Conservation (phyloP, 1,140 invertebrate genomes). For the Planococcus citri region DNA sequence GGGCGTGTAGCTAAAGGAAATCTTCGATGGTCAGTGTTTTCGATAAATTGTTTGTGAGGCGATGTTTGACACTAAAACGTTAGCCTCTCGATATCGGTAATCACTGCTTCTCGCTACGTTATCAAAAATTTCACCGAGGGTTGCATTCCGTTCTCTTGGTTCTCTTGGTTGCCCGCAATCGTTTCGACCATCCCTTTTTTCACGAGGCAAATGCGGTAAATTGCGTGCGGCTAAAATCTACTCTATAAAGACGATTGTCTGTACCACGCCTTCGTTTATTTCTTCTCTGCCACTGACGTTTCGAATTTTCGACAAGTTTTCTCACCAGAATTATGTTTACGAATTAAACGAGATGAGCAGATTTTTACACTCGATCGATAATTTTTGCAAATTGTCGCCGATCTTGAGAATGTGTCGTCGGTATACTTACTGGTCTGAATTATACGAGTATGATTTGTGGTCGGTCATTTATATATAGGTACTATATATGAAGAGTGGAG, state of each 20-base stretch:
- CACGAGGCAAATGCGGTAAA: neutral
- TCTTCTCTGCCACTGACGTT: neutral
- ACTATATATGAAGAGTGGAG: too few species aligned
- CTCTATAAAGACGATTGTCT: neutral
- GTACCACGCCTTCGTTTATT: constrained; percentile 1
- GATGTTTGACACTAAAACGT: neutral
- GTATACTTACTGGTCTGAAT: too few species aligned
- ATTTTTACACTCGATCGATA: neutral
- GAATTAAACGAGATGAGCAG: neutral
- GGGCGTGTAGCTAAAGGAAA: neutral
- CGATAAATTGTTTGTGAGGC: constrained; percentile 6
- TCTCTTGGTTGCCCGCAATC: too few species aligned
- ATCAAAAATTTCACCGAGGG: constrained; percentile 1
- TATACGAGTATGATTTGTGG: too few species aligned
- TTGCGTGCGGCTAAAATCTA: neutral
- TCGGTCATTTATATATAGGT: too few species aligned
- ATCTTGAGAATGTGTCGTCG: too few species aligned
- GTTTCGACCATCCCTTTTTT: too few species aligned
- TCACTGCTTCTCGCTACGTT: constrained; percentile 1
- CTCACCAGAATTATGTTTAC: neutral
- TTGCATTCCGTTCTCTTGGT: too few species aligned
- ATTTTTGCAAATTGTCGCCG: neutral
- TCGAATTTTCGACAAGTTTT: too few species aligned
- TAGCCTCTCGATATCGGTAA: neutral
- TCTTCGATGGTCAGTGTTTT: neutral